These are phyloP conservation scores for Chelon auratus DNA, from an alignment of 2,797 vertebrate species.

Conservation along the genomic window DNA sequence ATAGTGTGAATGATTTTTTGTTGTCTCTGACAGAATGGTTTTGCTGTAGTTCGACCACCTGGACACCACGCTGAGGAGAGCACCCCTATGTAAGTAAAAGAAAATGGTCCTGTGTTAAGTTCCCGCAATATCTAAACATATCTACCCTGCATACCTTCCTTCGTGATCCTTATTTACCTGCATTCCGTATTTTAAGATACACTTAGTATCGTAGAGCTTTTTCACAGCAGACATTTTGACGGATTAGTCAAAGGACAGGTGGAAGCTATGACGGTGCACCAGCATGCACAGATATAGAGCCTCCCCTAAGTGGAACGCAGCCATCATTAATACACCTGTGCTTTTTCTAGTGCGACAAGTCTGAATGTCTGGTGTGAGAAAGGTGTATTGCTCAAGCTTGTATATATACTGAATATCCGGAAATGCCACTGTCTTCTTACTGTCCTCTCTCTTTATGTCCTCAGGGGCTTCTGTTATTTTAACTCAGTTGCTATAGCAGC, in stretches of 20 bases:
- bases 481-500: slow-evolving; percentile 97
- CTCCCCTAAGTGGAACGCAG: too few relatives aligned
- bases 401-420: background rate
- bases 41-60: slow-evolving; percentile 95
- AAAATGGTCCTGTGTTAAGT: background rate
- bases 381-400: background rate
- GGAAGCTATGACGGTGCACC: too few relatives aligned
- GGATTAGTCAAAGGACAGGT: too few relatives aligned
- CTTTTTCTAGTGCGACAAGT: too few relatives aligned
- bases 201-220: too few relatives aligned
- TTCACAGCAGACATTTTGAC: too few relatives aligned
- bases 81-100: slow-evolving; percentile 94
- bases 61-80: slow-evolving; percentile 98
- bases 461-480: slow-evolving; percentile 99
- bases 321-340: too few relatives aligned
- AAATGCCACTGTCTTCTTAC: background rate
- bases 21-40: slow-evolving; percentile 89
- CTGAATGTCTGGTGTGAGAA: too few relatives aligned
- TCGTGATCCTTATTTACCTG: background rate
- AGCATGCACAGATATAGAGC: too few relatives aligned
- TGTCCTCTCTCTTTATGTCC: slow-evolving; percentile 4
- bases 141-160: background rate
- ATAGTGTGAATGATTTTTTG: slow-evolving; percentile 5
- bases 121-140: background rate
- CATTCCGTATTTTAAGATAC: background rate